These are phyloP conservation scores for Orthosia cruda DNA, from an alignment of 2,888 invertebrate genomes.

Conservation along the genomic window DNA sequence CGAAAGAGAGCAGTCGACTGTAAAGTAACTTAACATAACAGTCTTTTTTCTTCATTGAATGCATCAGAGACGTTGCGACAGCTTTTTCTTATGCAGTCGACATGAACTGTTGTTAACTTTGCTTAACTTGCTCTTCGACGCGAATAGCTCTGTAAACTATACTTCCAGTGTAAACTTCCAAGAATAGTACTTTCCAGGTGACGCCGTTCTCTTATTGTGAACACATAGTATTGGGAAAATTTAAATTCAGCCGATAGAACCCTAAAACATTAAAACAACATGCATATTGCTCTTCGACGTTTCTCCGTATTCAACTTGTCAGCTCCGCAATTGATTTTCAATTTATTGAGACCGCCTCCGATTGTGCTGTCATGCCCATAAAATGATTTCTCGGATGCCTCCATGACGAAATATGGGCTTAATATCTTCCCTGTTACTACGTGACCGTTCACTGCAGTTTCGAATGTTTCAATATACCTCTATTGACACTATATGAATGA, in stretches of 20 bases:
- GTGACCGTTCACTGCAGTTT: slow-evolving; percentile 17
- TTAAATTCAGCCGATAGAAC: neutral
- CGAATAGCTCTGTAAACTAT: slow-evolving; percentile 53
- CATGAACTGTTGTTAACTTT: slow-evolving; percentile 75
- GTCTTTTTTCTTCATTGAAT: slow-evolving; percentile 73
- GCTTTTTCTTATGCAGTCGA: slow-evolving; percentile 72
- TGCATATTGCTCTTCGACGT: neutral
- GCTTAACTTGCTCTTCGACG: slow-evolving; percentile 70
- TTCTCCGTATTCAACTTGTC: slow-evolving; percentile 11
- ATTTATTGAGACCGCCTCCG: neutral
- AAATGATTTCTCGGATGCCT: slow-evolving; percentile 8
- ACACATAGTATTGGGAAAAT: neutral
- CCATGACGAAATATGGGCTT: slow-evolving; percentile 23
- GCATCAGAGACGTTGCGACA: slow-evolving; percentile 60
- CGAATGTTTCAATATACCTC: slow-evolving; percentile 23
- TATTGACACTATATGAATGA: slow-evolving; percentile 25
- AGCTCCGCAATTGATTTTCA: slow-evolving; percentile 36
- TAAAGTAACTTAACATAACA: slow-evolving; percentile 82
- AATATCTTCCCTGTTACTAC: slow-evolving; percentile 3
- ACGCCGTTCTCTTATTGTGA: slow-evolving; percentile 35
- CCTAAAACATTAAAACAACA: neutral
- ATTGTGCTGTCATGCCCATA: slow-evolving; percentile 40
- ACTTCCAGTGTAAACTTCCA: slow-evolving; percentile 33
- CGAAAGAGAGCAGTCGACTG: slow-evolving; percentile 80
- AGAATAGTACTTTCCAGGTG: slow-evolving; percentile 14